Conservation (phyloP, 2,113 vertebrate species). For the Ovis aries region DNA sequence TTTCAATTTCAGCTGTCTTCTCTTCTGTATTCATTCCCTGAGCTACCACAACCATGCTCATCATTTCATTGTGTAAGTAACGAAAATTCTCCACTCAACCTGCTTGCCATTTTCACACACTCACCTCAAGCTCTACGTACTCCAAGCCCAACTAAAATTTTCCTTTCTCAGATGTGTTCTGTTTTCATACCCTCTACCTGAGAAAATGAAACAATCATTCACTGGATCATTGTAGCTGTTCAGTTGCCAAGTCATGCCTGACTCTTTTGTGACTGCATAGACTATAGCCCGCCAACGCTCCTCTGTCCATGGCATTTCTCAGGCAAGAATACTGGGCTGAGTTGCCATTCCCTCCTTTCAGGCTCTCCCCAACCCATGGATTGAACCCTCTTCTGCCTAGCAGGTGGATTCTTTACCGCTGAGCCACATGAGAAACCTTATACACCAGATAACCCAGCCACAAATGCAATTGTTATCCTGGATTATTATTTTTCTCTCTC, state of each 20-base stretch:
- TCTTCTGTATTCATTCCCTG: neutral
- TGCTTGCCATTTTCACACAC: neutral
- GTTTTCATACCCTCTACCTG: neutral
- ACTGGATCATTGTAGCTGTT: neutral
- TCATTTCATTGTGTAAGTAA: neutral
- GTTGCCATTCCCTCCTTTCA: neutral
- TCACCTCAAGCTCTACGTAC: neutral
- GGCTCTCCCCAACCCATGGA: neutral
- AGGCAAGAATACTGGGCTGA: neutral
- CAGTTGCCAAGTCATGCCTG: accelerated
- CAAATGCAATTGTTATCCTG: neutral
- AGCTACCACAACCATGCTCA: neutral
- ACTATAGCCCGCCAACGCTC: neutral
- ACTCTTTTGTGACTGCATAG: neutral
- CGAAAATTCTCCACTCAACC: neutral
- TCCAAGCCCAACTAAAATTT: neutral
- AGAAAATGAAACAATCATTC: neutral
- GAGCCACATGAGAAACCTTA: neutral
- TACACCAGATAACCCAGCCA: neutral
- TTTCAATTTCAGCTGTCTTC: neutral
- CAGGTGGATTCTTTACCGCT: neutral
- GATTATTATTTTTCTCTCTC: neutral
- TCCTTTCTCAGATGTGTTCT: neutral
- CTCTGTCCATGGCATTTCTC: neutral
- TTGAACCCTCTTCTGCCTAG: neutral